Base-by-base conservation (phyloP, 92 coral and sea anemone species). In the Phenganax marumi region DNA sequence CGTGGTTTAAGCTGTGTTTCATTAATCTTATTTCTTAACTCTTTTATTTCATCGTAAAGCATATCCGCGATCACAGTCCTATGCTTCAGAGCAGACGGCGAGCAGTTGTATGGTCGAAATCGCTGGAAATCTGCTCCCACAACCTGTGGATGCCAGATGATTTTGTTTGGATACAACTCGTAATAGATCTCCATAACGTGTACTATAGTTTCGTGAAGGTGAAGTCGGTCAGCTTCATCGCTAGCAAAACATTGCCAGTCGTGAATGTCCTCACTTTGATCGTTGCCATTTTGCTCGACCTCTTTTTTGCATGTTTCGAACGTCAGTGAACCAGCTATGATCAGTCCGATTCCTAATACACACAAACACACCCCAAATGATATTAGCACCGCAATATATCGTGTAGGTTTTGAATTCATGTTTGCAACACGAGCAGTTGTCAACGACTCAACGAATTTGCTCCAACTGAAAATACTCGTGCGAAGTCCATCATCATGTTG, bases 51-150 rank as follows among this genome's bases (percentile, higher is more conserved):
- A 10, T 78, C 23, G 69, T 73, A 86, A 76, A 96, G 60, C 61
- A 68, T 49, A 49, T 66, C 48, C 0, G 97, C 96, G 0, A 90
- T 60, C 61, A 89, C 97, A 3, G 97, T 96, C 73, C 99, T 84
- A 12, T 76, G 47, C 83, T 87, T 93, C 33, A 96, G 84, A 52
- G 93, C 93, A 3, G 68, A 73, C 0, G 99, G 99, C 48, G 93
- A 97, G 24, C 95, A 91, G 77, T 96, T 88, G 81, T 92, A 96
- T 12, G 99, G 99, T 50, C 97, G 90, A 85, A 92, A 96, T 12
- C 63, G 83, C 53, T 81, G 70, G 49, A 88, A 78, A 33, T 89
- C 73, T 6, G 55, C 77, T 3, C 66, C 82, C n/a, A 81, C 86
- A 11, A 89, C 77, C 71, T 87, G 91, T 1, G 97, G 93, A 25